A percentile compares a stretch with the other conserved stretches of the same genome.
These are phyloP conservation scores for Eumeta japonica DNA, from an alignment of 1,140 invertebrate species.

Conservation along the genomic window DNA sequence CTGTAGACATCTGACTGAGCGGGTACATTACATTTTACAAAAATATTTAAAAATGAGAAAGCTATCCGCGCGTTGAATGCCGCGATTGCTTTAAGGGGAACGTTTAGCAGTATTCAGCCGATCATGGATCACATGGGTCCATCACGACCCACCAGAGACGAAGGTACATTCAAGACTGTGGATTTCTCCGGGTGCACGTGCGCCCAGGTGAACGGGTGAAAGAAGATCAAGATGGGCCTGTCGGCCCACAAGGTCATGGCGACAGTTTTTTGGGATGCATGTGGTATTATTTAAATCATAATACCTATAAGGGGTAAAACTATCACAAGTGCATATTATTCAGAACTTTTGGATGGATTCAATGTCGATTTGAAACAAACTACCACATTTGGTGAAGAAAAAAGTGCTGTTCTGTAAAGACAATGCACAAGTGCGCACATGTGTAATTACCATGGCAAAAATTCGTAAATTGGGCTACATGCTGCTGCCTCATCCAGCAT, in stretches of 20 bases:
- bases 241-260: constrained; percentile 6
- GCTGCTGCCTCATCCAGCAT: constrained; percentile 15
- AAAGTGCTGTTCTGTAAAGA: constrained; percentile 37
- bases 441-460: constrained; percentile 22
- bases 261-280: too few relatives aligned
- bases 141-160: constrained; percentile 7
- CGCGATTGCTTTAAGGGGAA: constrained; percentile 15
- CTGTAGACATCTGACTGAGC: constrained; percentile 2
- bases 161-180: constrained; percentile 10
- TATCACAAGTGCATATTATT: background rate
- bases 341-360: background rate
- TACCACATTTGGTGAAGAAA: too few relatives aligned
- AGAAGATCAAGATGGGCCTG: constrained; percentile 6
- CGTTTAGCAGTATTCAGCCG: constrained; percentile 1
- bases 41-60: constrained; percentile 14
- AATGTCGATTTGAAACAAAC: constrained; percentile 8
- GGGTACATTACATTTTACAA: constrained; percentile 8
- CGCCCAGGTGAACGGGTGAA: too few relatives aligned
- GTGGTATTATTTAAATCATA: constrained; percentile 7
- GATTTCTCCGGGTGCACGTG: constrained; percentile 2
- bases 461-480: constrained; percentile 34
- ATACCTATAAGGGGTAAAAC: constrained; percentile 9
- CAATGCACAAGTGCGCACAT: constrained; percentile 31
- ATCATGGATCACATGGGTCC: constrained; percentile 9
- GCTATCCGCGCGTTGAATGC: constrained; percentile 18